Evolutionary conservation across 1,140 invertebrate species (phyloP).

Genomic region (Lethocerus indicus): DNA sequence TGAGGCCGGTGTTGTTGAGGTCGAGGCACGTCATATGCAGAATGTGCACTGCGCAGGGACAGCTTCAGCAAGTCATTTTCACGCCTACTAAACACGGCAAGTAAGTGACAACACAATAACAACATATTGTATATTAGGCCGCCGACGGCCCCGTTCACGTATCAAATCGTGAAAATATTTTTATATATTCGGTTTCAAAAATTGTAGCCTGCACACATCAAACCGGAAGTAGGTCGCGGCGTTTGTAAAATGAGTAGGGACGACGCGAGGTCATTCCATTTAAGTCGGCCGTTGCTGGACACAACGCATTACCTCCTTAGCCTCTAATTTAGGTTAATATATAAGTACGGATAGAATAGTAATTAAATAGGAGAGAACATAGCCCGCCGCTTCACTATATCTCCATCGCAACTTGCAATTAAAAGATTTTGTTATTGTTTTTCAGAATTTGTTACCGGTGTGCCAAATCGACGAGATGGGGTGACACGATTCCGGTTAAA

Average conservation of each 20-base stretch:
- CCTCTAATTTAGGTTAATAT: neutral
- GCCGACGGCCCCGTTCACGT: neutral
- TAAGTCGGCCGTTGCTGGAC: no score
- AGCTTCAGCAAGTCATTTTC: conserved; percentile 58
- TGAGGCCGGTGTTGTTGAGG: conserved; percentile 42
- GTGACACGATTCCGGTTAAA: conserved; percentile 49
- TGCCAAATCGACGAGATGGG: conserved; percentile 49
- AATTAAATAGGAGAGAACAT: neutral
- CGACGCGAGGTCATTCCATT: no score
- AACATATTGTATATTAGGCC: neutral
- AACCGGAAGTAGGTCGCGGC: neutral
- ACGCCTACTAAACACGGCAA: conserved; percentile 54
- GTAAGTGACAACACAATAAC: conserved; percentile 23
- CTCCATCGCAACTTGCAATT: neutral
- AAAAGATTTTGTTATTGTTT: conserved; percentile 10
- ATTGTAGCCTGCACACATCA: neutral
- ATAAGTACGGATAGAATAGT: neutral
- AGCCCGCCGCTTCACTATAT: neutral
- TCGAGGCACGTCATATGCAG: conserved; percentile 56
- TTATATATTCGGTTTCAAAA: neutral
- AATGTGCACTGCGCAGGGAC: conserved; percentile 54
- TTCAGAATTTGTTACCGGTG: conserved; percentile 44
- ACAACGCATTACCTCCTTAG: no score
- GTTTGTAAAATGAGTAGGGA: no score
- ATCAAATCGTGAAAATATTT: neutral